These are phyloP conservation scores for Lasioglossum villosulum DNA, from an alignment of 2,888 invertebrate genomes.

Conservation along the genomic window DNA sequence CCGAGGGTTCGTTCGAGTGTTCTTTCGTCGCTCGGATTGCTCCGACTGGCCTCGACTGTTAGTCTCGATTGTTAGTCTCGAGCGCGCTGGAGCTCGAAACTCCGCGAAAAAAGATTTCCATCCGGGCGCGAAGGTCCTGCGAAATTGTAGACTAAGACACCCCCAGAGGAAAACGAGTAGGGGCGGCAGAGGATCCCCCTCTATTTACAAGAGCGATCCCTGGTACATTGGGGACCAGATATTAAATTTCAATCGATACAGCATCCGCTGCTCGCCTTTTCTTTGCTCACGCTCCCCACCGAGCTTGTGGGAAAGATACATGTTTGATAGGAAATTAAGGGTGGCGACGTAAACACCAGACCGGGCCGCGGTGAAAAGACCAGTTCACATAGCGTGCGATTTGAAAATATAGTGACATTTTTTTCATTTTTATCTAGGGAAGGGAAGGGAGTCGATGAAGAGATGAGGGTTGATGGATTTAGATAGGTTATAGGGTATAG, in stretches of 20 bases:
- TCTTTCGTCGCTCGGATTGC: background rate
- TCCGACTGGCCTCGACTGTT: background rate
- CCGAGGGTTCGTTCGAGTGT: conserved; percentile 1
- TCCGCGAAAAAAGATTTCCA: conserved; percentile 39
- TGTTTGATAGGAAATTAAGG: conserved; percentile 75
- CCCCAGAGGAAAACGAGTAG: conserved; percentile 47
- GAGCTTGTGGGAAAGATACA: conserved; percentile 67
- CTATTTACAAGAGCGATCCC: conserved; percentile 79
- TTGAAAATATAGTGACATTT: background rate
- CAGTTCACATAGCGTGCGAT: conserved; percentile 19
- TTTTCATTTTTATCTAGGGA: no score
- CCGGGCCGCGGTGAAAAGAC: conserved; percentile 42
- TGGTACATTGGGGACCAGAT: conserved; percentile 75
- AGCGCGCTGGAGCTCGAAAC: background rate
- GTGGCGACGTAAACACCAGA: conserved; percentile 66
- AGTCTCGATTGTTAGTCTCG: background rate
- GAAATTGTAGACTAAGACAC: conserved; percentile 58
- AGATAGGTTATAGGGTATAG: no score
- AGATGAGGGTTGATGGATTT: background rate
- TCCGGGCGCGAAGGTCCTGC: conserved; percentile 38
- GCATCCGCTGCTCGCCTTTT: conserved; percentile 73
- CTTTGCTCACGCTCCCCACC: conserved; percentile 65
- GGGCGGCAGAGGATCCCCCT: conserved; percentile 66
- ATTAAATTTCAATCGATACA: conserved; percentile 83
- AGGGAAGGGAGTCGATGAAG: background rate